Evolutionary conservation across 2,797 vertebrate species (phyloP).

Genomic region (Morus bassanus): DNA sequence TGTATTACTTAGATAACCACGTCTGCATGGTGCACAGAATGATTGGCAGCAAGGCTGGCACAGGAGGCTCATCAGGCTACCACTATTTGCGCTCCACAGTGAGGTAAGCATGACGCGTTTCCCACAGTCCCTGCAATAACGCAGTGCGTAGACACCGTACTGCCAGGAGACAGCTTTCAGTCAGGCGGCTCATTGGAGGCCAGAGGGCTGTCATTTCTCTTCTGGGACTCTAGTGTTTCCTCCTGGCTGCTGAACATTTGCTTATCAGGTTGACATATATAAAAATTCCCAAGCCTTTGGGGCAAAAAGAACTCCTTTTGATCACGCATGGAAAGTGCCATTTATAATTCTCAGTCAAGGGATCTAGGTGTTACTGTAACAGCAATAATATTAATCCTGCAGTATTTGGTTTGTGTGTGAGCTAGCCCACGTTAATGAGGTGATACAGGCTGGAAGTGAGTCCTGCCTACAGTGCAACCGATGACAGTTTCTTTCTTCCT

Average conservation of each 20-base stretch:
- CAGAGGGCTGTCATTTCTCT: not conserved
- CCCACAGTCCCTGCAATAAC: not conserved
- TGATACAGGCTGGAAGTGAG: not conserved
- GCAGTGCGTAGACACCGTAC: fast-evolving
- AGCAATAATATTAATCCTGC: not conserved
- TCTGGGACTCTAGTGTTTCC: not conserved
- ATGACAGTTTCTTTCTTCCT: not conserved
- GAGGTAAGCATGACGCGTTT: constrained; percentile 74
- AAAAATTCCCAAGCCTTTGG: not conserved
- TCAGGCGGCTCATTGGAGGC: not conserved
- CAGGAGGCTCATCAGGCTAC: constrained; percentile 95
- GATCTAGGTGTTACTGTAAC: fast-evolving
- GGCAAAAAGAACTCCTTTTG: not conserved
- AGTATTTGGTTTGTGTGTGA: not conserved
- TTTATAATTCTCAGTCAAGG: not conserved
- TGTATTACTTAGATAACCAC: constrained; percentile 85
- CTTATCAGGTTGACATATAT: not conserved
- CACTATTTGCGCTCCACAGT: constrained; percentile 95
- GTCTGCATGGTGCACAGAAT: constrained; percentile 98
- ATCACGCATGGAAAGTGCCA: not conserved
- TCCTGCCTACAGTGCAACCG: not conserved
- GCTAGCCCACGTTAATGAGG: not conserved
- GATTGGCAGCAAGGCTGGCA: constrained; percentile 95
- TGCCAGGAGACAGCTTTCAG: not conserved
- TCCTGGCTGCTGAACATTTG: not conserved